Evolutionary conservation across 2,113 vertebrate species (phyloP).

Genomic region (Atlantisia rogersi): DNA sequence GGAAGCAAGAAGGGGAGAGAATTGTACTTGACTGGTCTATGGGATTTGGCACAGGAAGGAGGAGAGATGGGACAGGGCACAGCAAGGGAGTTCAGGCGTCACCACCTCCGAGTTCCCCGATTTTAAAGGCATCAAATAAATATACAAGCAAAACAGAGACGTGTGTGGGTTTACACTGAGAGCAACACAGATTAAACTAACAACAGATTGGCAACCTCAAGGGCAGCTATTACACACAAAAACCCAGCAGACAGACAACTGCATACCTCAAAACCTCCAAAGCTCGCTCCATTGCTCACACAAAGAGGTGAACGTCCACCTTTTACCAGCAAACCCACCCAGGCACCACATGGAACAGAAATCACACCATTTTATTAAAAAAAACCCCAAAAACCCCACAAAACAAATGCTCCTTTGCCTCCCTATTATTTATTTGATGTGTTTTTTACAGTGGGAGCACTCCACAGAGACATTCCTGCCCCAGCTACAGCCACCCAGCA

Average conservation of each 20-base stretch:
- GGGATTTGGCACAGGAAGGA: neutral
- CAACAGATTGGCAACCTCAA: neutral
- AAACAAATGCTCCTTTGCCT: neutral
- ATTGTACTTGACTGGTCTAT: neutral
- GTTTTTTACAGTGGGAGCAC: neutral
- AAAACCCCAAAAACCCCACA: neutral
- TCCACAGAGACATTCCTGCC: neutral
- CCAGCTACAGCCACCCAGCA: neutral
- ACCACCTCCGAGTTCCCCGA: no score
- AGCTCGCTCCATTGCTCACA: neutral
- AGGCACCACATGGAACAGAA: neutral
- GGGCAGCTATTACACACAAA: neutral
- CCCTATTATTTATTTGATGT: neutral
- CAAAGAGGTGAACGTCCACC: neutral
- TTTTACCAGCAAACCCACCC: neutral
- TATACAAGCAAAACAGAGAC: neutral
- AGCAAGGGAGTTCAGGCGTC: neutral
- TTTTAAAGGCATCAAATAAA: neutral
- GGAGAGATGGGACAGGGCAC: neutral
- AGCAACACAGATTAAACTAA: neutral
- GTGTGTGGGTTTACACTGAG: neutral
- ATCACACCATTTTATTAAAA: neutral
- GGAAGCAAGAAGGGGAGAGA: slow-evolving; percentile 25
- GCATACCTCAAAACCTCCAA: neutral
- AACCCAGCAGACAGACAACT: neutral